These are phyloP conservation scores for Butorides virescens DNA, from an alignment of 2,113 vertebrate species.

Conservation along the genomic window DNA sequence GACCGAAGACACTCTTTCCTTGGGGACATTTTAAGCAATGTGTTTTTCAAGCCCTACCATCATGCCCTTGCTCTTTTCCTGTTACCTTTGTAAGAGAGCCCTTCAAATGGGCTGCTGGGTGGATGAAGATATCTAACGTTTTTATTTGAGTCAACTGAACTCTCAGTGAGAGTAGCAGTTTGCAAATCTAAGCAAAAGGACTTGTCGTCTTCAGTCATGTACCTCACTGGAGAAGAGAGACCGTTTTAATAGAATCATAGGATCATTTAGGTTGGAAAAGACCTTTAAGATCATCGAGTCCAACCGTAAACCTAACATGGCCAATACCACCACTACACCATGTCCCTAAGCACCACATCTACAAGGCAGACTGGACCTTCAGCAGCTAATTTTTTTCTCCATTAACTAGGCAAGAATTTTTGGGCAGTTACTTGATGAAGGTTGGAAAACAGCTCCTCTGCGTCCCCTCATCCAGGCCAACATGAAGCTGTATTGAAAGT, in stretches of 20 bases:
- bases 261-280: background rate
- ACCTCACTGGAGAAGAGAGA: background rate
- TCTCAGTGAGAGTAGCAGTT: background rate
- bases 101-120: background rate
- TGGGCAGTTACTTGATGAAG: background rate
- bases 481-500: background rate
- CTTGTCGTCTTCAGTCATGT: background rate
- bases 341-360: background rate
- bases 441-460: background rate
- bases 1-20: background rate
- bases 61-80: background rate
- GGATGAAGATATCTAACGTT: background rate
- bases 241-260: background rate
- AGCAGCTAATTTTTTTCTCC: background rate
- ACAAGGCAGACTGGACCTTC: background rate
- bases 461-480: background rate
- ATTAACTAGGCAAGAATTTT: background rate
- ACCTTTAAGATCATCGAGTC: background rate
- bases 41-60: background rate
- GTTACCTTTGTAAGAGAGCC: background rate
- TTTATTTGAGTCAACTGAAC: background rate
- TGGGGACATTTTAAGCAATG: background rate
- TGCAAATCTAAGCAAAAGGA: background rate
- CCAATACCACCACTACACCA: background rate
- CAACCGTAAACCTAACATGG: background rate